phyloP scores from a whole-genome alignment of 2,888 invertebrate species.

The Embidobia sp. region DNA sequence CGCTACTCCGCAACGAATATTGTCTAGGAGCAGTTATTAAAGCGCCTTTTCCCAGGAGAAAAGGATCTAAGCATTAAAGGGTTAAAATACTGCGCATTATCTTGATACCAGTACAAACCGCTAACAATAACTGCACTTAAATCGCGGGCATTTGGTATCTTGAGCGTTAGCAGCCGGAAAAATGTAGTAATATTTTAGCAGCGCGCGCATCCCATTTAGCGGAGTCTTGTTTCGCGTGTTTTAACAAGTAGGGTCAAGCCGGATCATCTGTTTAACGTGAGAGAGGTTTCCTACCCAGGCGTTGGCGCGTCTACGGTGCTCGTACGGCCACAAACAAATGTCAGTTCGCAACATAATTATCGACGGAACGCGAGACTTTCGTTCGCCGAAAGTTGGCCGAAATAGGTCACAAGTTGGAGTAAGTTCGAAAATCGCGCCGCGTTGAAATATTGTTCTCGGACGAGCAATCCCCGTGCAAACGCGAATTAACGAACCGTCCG shows the following conservation, averaged over 20 bases:
- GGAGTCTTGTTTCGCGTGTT: slow-evolving; percentile 52
- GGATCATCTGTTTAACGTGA: slow-evolving; percentile 62
- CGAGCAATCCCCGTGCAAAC: slow-evolving; percentile 32
- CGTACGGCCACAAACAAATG: slow-evolving; percentile 32
- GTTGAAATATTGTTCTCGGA: slow-evolving; percentile 35
- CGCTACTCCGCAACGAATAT: no score
- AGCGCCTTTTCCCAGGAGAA: no score
- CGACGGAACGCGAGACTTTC: slow-evolving; percentile 1
- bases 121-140: no score
- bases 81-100: no score
- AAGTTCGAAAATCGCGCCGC: slow-evolving; percentile 27
- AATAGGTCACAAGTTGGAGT: slow-evolving; percentile 46
- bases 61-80: no score
- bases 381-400: slow-evolving; percentile 21
- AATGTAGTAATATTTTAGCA: slow-evolving; percentile 45
- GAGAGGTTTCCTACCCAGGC: slow-evolving; percentile 54
- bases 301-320: slow-evolving; percentile 10
- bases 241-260: slow-evolving; percentile 62
- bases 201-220: slow-evolving; percentile 48
- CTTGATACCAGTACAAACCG: no score
- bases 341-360: slow-evolving; percentile 59
- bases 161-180: slow-evolving; percentile 11
- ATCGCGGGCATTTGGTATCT: slow-evolving; percentile 10
- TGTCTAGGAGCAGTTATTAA: no score
- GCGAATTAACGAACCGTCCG: slow-evolving; percentile 54